Evolutionary conservation across 2,797 vertebrate genomes (phyloP), one percentile per base, ranked within the genome.

Genomic region (Glossophaga mutica): DNA sequence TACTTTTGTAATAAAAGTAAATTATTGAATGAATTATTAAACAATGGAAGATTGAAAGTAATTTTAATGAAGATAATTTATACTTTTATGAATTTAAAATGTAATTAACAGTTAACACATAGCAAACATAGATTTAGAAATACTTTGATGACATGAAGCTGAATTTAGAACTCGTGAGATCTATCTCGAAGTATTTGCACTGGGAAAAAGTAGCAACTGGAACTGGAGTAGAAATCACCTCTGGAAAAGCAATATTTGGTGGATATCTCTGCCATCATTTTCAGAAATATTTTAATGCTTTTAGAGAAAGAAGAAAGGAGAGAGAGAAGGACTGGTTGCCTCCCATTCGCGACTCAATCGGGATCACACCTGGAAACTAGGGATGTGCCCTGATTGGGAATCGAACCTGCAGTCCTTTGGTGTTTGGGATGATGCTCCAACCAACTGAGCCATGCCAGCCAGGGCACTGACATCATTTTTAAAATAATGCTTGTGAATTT

Each of bases 61-160:
- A 85, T 92, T 96, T 79, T 92, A 95, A 92, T 62, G 9, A 70
- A 18, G 34, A 46, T 81, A 57, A 70, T 88, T 92, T 44, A 34
- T 59, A 67, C 55, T 85, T 87, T 83, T 82, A 44, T 67, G 34
- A 94, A 90, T 92, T 93, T 96, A 86, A 94, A 92, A 92, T 62
- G 12, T 79, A 87, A 90, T 94, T 89, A 90, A 37, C 18, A 71
- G 55, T 73, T 86, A 93, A 24, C 37, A 57, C 14, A 26, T 67
- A 39, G 55, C 21, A 71, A 73, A 73, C 9, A 71, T 37, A 37
- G 37, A 46, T 83, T 65, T 85, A 26, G 48, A 57, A 76, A 39
- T 16, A 44, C 2, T 82, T n/a, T 48, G 79, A 73, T 94, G 29
- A 55, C 37, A 87, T 74, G 26, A 65, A 62, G 21, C 48, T 71